phyloP scores from a whole-genome alignment of 2,113 vertebrate genomes.

The Atractosteus spatula region DNA sequence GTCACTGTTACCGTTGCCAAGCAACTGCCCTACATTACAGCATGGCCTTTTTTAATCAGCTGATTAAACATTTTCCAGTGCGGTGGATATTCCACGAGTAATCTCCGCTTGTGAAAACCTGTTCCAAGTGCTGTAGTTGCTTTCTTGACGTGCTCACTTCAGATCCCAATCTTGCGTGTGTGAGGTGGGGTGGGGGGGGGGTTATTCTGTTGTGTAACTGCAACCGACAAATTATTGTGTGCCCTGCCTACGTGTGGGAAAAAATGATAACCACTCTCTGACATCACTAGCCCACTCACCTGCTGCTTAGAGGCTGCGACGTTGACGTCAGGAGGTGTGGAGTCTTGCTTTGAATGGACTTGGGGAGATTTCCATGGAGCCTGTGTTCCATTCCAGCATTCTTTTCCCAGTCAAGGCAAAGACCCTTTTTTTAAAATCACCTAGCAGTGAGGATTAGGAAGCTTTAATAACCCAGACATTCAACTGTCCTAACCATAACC shows the following conservation, averaged over 20 bases:
- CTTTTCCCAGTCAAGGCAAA: no score
- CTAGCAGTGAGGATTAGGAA: no score
- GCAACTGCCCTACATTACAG: slow-evolving; percentile 63
- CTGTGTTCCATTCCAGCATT: not conserved
- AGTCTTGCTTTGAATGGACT: not conserved
- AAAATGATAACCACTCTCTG: not conserved
- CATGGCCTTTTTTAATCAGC: slow-evolving; percentile 56
- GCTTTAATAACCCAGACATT: no score
- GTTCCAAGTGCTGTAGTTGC: slow-evolving; percentile 28
- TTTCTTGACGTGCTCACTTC: not conserved
- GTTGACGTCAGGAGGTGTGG: not conserved
- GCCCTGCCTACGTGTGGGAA: not conserved
- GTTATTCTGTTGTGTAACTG: not conserved
- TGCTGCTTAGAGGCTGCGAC: not conserved
- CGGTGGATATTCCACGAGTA: slow-evolving; percentile 43
- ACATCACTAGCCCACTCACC: not conserved
- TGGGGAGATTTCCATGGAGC: not conserved
- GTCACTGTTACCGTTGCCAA: slow-evolving; percentile 50
- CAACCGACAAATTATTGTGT: not conserved
- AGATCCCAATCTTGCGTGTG: not conserved
- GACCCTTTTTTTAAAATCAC: no score
- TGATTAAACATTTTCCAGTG: slow-evolving; percentile 61
- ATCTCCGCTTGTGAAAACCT: slow-evolving; percentile 53
- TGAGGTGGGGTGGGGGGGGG: not conserved
- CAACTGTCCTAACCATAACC: no score